These are phyloP conservation scores for Pherbina coryleti DNA, from an alignment of 2,888 invertebrate species.

Conservation along the genomic window DNA sequence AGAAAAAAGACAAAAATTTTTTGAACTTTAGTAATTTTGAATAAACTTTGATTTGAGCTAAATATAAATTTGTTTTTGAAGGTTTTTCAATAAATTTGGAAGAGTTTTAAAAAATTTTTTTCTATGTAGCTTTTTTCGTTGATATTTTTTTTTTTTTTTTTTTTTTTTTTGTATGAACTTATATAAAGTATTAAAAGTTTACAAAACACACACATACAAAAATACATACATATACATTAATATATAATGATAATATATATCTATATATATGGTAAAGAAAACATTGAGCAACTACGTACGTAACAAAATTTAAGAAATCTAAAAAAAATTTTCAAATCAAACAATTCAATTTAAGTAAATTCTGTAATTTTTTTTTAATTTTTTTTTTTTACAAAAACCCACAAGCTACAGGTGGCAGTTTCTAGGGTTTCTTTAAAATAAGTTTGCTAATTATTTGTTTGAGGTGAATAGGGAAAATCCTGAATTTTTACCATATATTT, in stretches of 20 bases:
- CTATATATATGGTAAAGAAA: slow-evolving; percentile 23
- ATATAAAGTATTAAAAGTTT: slow-evolving; percentile 36
- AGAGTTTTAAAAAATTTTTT: slow-evolving; percentile 39
- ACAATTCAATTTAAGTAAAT: not conserved
- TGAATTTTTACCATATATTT: too few species aligned
- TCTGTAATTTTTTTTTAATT: not conserved
- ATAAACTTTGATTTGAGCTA: slow-evolving; percentile 25
- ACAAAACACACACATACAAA: slow-evolving; percentile 46
- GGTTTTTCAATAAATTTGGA: slow-evolving; percentile 8
- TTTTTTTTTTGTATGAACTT: slow-evolving; percentile 27
- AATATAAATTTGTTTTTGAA: slow-evolving; percentile 1
- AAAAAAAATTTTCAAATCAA: not conserved
- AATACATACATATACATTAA: slow-evolving; percentile 45
- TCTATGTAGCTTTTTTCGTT: not conserved
- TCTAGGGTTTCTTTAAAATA: too few species aligned
- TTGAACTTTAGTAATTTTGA: slow-evolving; percentile 48
- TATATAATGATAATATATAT: slow-evolving; percentile 28
- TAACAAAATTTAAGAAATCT: slow-evolving; percentile 1
- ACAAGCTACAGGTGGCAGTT: too few species aligned
- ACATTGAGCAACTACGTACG: slow-evolving; percentile 42
- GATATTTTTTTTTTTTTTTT: not conserved
- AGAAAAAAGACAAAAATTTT: slow-evolving; percentile 51
- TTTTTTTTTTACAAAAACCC: not conserved
- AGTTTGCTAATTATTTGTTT: too few species aligned
- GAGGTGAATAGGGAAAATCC: too few species aligned